Evolutionary conservation across 2,888 invertebrate genomes (phyloP).

Genomic region (Tipula helvola): DNA sequence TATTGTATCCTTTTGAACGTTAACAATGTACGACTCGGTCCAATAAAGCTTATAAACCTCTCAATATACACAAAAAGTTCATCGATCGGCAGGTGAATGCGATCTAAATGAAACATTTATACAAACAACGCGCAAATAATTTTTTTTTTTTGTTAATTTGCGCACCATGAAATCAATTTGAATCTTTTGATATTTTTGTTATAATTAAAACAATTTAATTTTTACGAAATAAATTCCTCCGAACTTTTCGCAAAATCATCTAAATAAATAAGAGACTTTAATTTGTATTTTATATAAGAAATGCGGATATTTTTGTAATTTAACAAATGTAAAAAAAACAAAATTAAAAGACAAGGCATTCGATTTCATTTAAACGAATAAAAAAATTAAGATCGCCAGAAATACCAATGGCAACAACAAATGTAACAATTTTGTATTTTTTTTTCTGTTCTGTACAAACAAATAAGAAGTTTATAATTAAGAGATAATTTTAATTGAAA

Average conservation of each 20-base stretch:
- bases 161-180: neutral
- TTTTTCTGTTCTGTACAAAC: neutral
- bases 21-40: no score
- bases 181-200: neutral
- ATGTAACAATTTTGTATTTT: neutral
- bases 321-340: neutral
- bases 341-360: neutral
- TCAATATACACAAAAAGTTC: neutral
- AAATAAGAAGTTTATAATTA: neutral
- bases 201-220: constrained; percentile 4
- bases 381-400: neutral
- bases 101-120: neutral
- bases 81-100: neutral
- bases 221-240: neutral
- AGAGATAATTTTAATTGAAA: neutral
- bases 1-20: neutral
- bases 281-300: neutral
- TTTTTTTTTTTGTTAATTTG: neutral
- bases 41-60: neutral
- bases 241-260: neutral
- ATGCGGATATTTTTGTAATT: neutral
- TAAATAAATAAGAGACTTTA: neutral
- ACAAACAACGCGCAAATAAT: neutral
- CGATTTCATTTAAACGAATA: neutral
- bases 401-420: neutral